Conservation (phyloP, 2,888 invertebrate genomes). For the Oscheius sp. region DNA sequence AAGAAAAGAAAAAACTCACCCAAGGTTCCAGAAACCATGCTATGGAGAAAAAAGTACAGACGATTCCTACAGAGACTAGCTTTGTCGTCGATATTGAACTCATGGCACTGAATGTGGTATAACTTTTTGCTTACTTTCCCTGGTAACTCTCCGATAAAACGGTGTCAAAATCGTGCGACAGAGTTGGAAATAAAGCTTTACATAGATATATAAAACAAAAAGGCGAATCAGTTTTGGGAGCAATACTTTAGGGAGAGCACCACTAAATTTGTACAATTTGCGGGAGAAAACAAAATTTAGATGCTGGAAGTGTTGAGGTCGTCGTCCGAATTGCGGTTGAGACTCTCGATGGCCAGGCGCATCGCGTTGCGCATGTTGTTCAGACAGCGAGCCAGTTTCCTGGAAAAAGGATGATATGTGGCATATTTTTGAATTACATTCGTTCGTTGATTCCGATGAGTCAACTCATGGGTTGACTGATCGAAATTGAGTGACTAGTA, state of each 20-base stretch:
- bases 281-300: constrained; percentile 25
- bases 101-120: constrained; percentile 9
- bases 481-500: no score
- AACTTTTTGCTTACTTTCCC: not conserved
- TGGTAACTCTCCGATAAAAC: not conserved
- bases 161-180: not conserved
- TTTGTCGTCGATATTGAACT: constrained; percentile 27
- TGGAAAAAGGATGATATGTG: constrained; percentile 38
- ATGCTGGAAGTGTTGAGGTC: constrained; percentile 56
- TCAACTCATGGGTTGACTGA: no score
- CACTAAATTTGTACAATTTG: constrained; percentile 13
- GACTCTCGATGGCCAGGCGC: constrained; percentile 62
- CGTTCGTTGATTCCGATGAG: no score
- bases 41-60: constrained; percentile 38
- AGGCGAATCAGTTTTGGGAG: constrained; percentile 12
- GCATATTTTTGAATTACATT: no score
- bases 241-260: constrained; percentile 13
- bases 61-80: constrained; percentile 29
- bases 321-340: constrained; percentile 52
- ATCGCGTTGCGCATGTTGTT: constrained; percentile 60
- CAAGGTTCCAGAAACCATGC: constrained; percentile 40
- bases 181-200: not conserved
- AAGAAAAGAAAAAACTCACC: constrained; percentile 40
- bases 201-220: not conserved
- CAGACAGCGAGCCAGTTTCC: constrained; percentile 61